These are phyloP conservation scores for Sericinus montela DNA, from an alignment of 2,888 invertebrate species.

Conservation along the genomic window DNA sequence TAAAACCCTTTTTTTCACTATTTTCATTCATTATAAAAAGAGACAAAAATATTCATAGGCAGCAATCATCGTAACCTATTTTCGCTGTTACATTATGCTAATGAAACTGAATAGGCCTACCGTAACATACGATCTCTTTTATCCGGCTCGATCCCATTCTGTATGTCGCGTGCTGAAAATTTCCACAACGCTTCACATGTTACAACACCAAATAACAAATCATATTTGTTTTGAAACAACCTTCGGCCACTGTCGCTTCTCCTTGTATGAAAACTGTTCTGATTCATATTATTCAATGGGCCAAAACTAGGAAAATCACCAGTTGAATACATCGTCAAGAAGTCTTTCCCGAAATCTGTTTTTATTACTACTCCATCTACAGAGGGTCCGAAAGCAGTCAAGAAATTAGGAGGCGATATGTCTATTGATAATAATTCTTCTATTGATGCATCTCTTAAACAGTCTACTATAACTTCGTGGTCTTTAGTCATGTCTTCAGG, in stretches of 20 bases:
- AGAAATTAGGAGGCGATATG: constrained; percentile 88
- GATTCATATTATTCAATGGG: constrained; percentile 77
- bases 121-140: constrained; percentile 90
- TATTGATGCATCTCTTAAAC: constrained; percentile 86
- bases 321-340: constrained; percentile 84
- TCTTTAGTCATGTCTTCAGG: constrained; percentile 90
- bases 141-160: constrained; percentile 92
- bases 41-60: no score
- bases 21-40: no score
- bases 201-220: constrained; percentile 94
- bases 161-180: constrained; percentile 90
- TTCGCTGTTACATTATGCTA: not conserved
- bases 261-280: constrained; percentile 79
- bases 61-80: no score
- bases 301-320: constrained; percentile 82
- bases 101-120: constrained; percentile 32
- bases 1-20: no score
- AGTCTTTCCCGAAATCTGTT: constrained; percentile 90
- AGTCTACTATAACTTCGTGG: constrained; percentile 91
- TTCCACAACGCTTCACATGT: constrained; percentile 95
- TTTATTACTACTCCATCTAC: constrained; percentile 96
- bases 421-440: constrained; percentile 87
- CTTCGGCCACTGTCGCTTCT: constrained; percentile 81
- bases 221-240: constrained; percentile 84
- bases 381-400: constrained; percentile 94